phyloP scores from a whole-genome alignment of 1,140 invertebrate genomes.

The Adoxophyes honmai region DNA sequence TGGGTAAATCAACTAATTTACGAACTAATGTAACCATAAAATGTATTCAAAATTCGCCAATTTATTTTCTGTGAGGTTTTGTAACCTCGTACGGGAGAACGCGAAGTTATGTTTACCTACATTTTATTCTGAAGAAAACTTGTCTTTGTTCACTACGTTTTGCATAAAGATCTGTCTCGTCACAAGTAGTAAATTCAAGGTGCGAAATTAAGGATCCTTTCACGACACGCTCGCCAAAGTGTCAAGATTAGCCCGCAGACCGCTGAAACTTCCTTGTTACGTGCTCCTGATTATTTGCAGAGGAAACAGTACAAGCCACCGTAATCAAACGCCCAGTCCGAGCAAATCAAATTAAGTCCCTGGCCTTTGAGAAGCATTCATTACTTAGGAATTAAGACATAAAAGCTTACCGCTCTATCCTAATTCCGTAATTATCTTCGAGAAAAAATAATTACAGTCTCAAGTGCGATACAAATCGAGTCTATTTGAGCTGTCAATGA shows the following conservation, averaged over 20 bases:
- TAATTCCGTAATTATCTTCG: not conserved
- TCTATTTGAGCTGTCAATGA: no score
- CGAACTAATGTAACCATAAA: no score
- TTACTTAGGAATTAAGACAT: constrained; percentile 11
- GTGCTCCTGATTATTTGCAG: constrained; percentile 13
- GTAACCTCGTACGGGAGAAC: no score
- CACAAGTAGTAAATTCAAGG: not conserved
- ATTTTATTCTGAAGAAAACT: no score
- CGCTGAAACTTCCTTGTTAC: constrained; percentile 13
- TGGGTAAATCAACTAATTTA: no score
- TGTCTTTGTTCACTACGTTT: no score
- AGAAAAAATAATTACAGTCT: no score
- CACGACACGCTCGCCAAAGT: constrained; percentile 5
- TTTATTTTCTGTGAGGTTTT: no score
- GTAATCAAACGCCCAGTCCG: constrained; percentile 14
- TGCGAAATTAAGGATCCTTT: constrained; percentile 8
- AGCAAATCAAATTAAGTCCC: constrained; percentile 11
- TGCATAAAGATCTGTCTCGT: no score
- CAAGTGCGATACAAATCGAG: no score
- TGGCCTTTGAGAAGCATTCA: constrained; percentile 12
- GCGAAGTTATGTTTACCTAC: no score
- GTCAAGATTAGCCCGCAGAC: constrained; percentile 10
- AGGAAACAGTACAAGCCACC: constrained; percentile 6
- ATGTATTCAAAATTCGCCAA: no score
- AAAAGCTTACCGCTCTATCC: constrained; percentile 4